These are phyloP conservation scores for Bolinopsis microptera DNA, from an alignment of 37 sponge, comb jelly and placozoan genomes.

Conservation along the genomic window DNA sequence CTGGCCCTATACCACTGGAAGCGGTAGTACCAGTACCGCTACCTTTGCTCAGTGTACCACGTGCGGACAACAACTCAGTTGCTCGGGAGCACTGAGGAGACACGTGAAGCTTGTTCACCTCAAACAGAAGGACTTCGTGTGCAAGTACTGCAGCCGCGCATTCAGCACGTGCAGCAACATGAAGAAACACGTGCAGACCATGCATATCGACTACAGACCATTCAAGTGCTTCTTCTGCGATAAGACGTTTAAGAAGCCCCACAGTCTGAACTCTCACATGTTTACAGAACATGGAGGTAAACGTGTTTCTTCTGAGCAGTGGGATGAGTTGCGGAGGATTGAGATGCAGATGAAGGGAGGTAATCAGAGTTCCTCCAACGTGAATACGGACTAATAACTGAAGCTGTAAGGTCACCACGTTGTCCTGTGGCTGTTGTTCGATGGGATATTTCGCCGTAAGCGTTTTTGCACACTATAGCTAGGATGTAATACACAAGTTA, in stretches of 20 bases:
- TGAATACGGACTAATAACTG: too few relatives aligned
- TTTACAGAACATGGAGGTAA: background rate
- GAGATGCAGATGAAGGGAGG: background rate
- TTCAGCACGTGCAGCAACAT: background rate
- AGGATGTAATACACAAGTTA: too few relatives aligned
- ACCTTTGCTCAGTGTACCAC: background rate
- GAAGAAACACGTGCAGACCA: background rate
- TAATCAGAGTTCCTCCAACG: too few relatives aligned
- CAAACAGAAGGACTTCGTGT: constrained; percentile 13
- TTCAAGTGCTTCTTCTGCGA: background rate
- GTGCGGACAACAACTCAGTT: background rate
- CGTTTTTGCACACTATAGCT: too few relatives aligned
- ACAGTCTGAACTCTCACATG: background rate
- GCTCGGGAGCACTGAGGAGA: background rate
- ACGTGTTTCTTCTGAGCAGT: background rate
- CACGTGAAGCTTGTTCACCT: constrained; percentile 49
- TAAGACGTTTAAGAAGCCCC: background rate
- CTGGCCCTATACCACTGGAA: too few relatives aligned
- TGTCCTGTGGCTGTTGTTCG: too few relatives aligned
- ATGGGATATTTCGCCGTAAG: too few relatives aligned
- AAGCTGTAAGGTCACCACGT: too few relatives aligned
- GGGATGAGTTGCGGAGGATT: background rate
- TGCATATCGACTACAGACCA: background rate
- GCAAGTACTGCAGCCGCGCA: background rate
- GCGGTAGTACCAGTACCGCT: background rate